phyloP scores from a whole-genome alignment of 2,888 invertebrate species.

The Tethea ocularis region DNA sequence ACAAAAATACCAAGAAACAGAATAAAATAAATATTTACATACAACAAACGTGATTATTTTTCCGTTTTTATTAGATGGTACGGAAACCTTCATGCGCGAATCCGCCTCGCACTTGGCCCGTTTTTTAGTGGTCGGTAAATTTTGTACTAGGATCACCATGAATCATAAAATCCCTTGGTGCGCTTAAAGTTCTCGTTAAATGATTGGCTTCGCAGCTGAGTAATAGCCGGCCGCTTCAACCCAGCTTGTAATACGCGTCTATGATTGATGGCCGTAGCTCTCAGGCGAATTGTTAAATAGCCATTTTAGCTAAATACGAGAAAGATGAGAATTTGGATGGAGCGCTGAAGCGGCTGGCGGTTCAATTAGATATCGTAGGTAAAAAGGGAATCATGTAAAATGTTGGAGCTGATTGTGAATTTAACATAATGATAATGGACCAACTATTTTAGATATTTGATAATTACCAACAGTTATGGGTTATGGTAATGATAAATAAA shows the following conservation, averaged over 20 bases:
- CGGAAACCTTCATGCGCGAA: too few species aligned
- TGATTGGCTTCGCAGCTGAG: conserved; percentile 40
- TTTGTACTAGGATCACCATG: conserved; percentile 30
- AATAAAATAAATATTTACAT: too few species aligned
- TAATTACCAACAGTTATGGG: too few species aligned
- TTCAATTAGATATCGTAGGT: conserved; percentile 28
- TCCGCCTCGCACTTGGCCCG: too few species aligned
- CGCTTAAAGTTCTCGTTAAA: conserved; percentile 29
- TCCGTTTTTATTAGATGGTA: too few species aligned
- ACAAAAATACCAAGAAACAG: too few species aligned
- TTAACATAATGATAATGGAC: neutral
- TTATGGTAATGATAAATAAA: too few species aligned
- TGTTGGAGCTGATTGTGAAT: neutral
- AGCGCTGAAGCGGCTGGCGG: conserved; percentile 18
- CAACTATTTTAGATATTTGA: too few species aligned
- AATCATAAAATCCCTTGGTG: conserved; percentile 33
- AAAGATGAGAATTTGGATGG: conserved; percentile 21
- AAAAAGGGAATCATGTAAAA: neutral
- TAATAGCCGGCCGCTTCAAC: conserved; percentile 24
- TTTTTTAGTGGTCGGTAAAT: conserved; percentile 19
- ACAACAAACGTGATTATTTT: too few species aligned
- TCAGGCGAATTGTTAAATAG: conserved; percentile 41
- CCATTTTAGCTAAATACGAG: conserved; percentile 47
- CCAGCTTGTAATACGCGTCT: conserved; percentile 1
- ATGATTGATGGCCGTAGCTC: conserved; percentile 21